Conservation (phyloP, 1,140 invertebrate species). For the Solenopsis fugax region DNA sequence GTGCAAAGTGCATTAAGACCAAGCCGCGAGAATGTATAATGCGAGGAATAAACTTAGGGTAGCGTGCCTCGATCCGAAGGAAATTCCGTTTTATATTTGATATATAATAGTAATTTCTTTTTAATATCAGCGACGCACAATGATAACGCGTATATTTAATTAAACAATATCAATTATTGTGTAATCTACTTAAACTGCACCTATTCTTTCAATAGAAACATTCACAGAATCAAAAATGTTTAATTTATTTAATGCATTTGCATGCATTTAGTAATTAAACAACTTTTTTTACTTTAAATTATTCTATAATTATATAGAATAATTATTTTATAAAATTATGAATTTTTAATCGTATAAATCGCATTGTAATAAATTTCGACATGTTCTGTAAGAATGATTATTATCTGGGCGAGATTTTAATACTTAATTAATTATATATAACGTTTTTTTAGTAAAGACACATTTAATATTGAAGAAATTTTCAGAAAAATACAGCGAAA, state of each 20-base stretch:
- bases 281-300: neutral
- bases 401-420: neutral
- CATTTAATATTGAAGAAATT: too few species aligned
- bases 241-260: too few species aligned
- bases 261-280: neutral
- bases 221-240: too few species aligned
- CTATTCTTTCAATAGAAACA: too few species aligned
- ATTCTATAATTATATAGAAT: neutral
- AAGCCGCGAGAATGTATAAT: conserved; percentile 29
- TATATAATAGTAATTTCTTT: neutral
- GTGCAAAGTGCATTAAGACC: conserved; percentile 44
- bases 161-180: neutral
- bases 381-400: too few species aligned
- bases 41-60: neutral
- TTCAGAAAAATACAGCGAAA: too few species aligned
- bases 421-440: too few species aligned
- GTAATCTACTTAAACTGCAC: neutral
- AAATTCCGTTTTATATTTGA: neutral
- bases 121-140: neutral
- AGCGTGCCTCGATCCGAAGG: neutral
- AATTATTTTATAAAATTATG: too few species aligned
- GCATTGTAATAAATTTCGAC: neutral
- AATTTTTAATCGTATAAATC: too few species aligned
- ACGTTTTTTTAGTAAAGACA: too few species aligned
- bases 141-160: neutral